Evolutionary conservation across 2,888 invertebrate species (phyloP), one percentile per base, ranked within the genome.

Genomic region (Callyntrura guangdongensis): DNA sequence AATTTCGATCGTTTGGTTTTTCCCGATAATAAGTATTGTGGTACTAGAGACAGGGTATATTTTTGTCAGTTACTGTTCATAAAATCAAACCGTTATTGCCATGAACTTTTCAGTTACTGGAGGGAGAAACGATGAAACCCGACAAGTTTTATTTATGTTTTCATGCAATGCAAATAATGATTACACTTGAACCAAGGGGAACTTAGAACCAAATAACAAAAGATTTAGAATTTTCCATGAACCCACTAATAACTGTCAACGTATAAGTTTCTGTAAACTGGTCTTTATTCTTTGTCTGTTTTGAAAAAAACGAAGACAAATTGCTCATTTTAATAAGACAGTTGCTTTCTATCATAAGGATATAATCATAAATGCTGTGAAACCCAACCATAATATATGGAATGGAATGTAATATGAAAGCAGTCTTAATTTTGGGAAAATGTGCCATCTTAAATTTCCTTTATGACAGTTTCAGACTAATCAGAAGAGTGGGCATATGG

Each of bases 401-500:
- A 77, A 49, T n/a, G n/a, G 45, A 5, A 17, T 14, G n/a, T 14
- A n/a, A 53, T 4, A 47, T 77, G 17, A 77, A 86, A 86, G 77
- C 86, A 77, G 77, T 86, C 77, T 87, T 87, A 87, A 87, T 81
- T 61, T 81, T 81, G 86, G 72, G 86, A 67, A 87, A 67, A 69
- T 61, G 53, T 67, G 67, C 45, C 79, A 67, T 87, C 86, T 87
- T 81, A 87, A 87, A 79, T 87, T 87, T 79, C 79, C 45, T 81
- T 81, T 87, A 79, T 81, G 86, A 87, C 67, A 81, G 64, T 81
- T 64, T 36, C 61, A 81, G 85, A 53, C 79, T 79, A 87, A 87
- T 87, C 86, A 87, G 79, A 25, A 81, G 81, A 79, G 45, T 79
- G 69, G 67, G 81, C 79, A 87, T 67, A 87, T 87, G 81, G 86